A percentile compares a stretch with the other conserved stretches of the same genome.
Conservation (phyloP, 92 coral and sea anemone genomes). For the Paramuricea clavata region DNA sequence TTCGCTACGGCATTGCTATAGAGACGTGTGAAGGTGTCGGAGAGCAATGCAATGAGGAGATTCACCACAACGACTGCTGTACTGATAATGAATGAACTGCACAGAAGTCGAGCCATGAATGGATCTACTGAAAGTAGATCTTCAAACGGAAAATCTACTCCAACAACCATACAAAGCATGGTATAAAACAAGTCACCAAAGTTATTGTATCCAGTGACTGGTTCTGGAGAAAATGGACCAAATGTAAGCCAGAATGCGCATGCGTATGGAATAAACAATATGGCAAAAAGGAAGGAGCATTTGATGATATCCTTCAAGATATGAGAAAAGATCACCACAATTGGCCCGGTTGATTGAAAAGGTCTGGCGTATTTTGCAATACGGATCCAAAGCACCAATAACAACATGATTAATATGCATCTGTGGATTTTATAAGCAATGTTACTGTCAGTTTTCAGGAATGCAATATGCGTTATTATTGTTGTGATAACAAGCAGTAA, state of each 20-base stretch:
- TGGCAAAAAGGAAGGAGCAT: constrained; percentile 66
- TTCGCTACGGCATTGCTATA: constrained; percentile 77
- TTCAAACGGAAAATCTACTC: constrained; percentile 65
- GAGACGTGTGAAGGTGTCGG: constrained; percentile 81
- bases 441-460: constrained; percentile 58
- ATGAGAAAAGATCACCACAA: constrained; percentile 72
- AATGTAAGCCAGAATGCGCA: constrained; percentile 76
- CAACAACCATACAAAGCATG: constrained; percentile 66
- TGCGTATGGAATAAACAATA: constrained; percentile 73
- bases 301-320: constrained; percentile 64
- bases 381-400: constrained; percentile 78
- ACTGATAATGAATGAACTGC: constrained; percentile 62
- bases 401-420: constrained; percentile 76
- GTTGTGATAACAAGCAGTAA: constrained; percentile 65
- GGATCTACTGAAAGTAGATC: constrained; percentile 55
- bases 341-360: constrained; percentile 72
- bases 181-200: constrained; percentile 36
- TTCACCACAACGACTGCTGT: constrained; percentile 69
- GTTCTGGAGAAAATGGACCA: constrained; percentile 57
- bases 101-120: constrained; percentile 70
- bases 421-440: constrained; percentile 68
- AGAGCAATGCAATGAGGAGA: constrained; percentile 75
- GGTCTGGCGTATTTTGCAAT: constrained; percentile 77
- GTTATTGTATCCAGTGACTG: constrained; percentile 68
- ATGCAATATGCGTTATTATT: constrained; percentile 73